Base-by-base conservation (phyloP, 2,888 invertebrate species). In the Lysandra bellargus region DNA sequence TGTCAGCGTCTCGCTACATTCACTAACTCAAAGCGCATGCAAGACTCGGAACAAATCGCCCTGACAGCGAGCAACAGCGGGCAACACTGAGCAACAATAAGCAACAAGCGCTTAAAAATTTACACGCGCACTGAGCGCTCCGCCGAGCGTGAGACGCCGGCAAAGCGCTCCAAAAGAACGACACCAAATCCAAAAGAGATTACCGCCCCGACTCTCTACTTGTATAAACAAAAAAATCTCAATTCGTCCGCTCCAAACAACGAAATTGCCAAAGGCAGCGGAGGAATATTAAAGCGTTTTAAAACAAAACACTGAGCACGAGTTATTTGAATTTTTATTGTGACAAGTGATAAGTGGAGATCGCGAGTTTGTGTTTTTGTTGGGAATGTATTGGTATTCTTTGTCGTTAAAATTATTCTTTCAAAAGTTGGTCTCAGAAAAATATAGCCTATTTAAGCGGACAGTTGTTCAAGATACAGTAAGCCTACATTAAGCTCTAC, bases 161-260 rank as follows among this genome's bases (percentile, higher is more conserved):
- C 91, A 91, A 92, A 86, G 84, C 86, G 87, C 88, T 91, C 91
- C 89, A 88, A 89, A 90, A 87, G 88, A 90, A 90, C 88, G 90
- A 90, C 92, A 91, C 90, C 89, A 91, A 92, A 92, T 92, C 91
- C 88, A 91, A 93, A 93, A 90, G 91, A 92, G 93, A 94, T 94
- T 94, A 94, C 92, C 91, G 92, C 92, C 92, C 91, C 90, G 90
- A 90, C 92, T 91, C 89, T 88, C 90, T 91, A 92, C 92, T 93
- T 93, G 91, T 90, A 92, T 90, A 93, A 92, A 93, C 92, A 94
- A 93, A 94, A 90, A 86, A 92, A 90, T 89, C 91, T 88, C 90
- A 90, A 92, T 91, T 92, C 88, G 89, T 87, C 88, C 84, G 91
- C 87, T 92, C 91, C 90, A 91, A 92, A 91, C 89, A 91, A 89